Percentiles rank a stretch among this genome's conserved stretches.
Evolutionary conservation across 2,888 invertebrate genomes (phyloP).

Genomic region (Drosophila mettleri): DNA sequence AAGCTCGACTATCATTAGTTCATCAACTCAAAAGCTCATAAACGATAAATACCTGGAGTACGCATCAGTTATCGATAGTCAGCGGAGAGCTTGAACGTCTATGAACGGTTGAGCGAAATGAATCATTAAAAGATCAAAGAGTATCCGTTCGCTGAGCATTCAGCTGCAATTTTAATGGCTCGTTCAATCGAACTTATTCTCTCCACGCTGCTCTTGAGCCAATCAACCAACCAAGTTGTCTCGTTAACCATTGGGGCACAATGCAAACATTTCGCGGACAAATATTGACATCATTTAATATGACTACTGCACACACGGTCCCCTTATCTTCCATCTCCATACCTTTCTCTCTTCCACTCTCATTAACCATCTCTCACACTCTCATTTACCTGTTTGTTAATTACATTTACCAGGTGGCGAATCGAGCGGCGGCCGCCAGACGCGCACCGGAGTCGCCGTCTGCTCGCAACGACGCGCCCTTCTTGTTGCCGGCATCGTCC

Average conservation of each 20-base stretch:
- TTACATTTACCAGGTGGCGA: constrained; percentile 84
- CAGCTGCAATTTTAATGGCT: background rate
- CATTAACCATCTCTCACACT: constrained; percentile 2
- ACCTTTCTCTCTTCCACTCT: too few relatives aligned
- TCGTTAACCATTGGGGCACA: constrained; percentile 1
- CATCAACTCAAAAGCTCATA: background rate
- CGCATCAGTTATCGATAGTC: background rate
- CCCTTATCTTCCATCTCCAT: too few relatives aligned
- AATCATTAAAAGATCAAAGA: background rate
- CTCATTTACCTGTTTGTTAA: constrained; percentile 53
- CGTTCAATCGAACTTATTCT: constrained; percentile 14
- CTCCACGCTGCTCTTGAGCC: background rate
- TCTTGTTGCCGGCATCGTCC: constrained; percentile 91
- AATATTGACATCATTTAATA: constrained; percentile 44
- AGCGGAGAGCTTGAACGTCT: background rate
- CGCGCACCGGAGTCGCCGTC: constrained; percentile 89
- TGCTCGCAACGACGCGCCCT: constrained; percentile 95
- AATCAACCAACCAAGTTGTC: constrained; percentile 12
- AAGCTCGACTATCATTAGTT: background rate
- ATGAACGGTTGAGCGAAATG: background rate
- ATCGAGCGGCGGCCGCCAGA: constrained; percentile 84
- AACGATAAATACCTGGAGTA: background rate
- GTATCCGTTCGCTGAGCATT: background rate
- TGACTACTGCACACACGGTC: constrained; percentile 3
- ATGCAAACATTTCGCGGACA: constrained; percentile 28